phyloP scores from a whole-genome alignment of 2,113 vertebrate species.

The Gobiocypris rarus region DNA sequence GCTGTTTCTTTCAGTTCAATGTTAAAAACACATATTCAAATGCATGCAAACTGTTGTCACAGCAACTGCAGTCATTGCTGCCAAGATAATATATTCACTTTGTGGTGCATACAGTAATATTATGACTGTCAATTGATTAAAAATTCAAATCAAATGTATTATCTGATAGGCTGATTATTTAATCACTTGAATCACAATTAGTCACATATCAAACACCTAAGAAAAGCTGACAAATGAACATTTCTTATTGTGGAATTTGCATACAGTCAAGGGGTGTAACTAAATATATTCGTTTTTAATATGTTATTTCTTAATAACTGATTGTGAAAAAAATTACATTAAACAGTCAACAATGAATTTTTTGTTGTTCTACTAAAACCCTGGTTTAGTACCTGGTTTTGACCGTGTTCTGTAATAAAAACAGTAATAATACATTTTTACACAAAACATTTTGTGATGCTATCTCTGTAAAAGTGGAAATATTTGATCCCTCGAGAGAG shows the following conservation, averaged over 20 bases:
- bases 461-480: not conserved
- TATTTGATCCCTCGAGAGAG: not conserved
- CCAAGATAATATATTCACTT: not conserved
- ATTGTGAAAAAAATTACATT: no score
- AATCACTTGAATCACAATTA: not conserved
- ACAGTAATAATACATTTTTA: no score
- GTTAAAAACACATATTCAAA: not conserved
- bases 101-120: not conserved
- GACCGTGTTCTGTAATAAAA: no score
- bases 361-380: no score
- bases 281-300: not conserved
- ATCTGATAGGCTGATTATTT: not conserved
- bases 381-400: no score
- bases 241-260: not conserved
- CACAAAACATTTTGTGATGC: not conserved
- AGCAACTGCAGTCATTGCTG: not conserved
- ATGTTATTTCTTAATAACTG: not conserved
- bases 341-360: no score
- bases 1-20: not conserved
- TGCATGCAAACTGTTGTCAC: slow-evolving; percentile 3
- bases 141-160: not conserved
- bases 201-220: not conserved
- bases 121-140: not conserved
- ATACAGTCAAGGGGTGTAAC: not conserved
- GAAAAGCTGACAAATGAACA: not conserved